Evolutionary conservation across 2,888 invertebrate genomes (phyloP).

Genomic region (Nephrotoma flavescens): DNA sequence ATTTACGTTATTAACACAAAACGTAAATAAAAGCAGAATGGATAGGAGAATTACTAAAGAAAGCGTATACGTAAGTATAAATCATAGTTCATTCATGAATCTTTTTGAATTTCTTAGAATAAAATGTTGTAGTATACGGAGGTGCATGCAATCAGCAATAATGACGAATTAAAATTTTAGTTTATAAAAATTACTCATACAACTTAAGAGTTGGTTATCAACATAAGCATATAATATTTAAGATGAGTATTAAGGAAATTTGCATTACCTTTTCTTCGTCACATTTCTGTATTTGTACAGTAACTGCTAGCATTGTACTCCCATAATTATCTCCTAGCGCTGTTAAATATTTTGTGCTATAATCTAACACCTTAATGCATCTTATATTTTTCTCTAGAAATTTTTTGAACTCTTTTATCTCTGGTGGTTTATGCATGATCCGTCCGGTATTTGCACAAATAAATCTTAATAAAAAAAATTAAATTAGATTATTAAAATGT

Average conservation of each 20-base stretch:
- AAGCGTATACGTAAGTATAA: background rate
- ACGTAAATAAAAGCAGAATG: background rate
- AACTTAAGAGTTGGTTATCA: background rate
- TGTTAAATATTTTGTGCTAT: slow-evolving; percentile 31
- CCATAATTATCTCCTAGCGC: slow-evolving; percentile 47
- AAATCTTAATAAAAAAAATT: background rate
- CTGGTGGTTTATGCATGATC: slow-evolving; percentile 15
- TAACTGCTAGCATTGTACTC: slow-evolving; percentile 37
- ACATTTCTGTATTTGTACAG: slow-evolving; percentile 23
- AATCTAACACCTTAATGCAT: slow-evolving; percentile 24
- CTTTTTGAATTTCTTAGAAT: background rate
- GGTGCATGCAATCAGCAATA: background rate
- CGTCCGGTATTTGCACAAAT: background rate
- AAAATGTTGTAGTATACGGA: background rate
- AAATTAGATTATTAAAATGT: background rate
- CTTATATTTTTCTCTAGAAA: slow-evolving; percentile 22
- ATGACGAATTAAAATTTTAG: background rate
- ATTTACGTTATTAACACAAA: background rate
- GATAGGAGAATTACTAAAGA: background rate
- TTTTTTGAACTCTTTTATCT: slow-evolving; percentile 20
- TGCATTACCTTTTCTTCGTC: background rate
- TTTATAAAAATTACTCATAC: background rate
- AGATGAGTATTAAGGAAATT: too few species aligned
- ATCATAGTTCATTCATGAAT: background rate
- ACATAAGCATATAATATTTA: background rate